phyloP scores from a whole-genome alignment of 2,888 invertebrate genomes.

The Corythucha ciliata region DNA sequence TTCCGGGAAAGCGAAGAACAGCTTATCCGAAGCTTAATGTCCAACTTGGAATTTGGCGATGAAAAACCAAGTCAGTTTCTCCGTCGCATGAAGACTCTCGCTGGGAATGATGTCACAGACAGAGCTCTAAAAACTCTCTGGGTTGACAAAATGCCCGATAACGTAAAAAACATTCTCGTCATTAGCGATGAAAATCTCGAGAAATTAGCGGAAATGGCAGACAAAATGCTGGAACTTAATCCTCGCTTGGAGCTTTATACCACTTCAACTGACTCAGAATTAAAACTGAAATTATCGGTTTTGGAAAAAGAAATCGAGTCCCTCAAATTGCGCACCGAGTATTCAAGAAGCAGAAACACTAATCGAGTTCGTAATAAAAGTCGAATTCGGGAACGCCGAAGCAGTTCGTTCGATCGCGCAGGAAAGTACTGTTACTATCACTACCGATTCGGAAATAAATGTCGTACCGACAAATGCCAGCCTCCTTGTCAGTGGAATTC shows the following conservation, averaged over 20 bases:
- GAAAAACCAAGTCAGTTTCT: slow-evolving; percentile 6
- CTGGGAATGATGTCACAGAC: slow-evolving; percentile 2
- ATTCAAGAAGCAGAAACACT: neutral
- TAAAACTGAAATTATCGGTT: neutral
- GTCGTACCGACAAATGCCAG: slow-evolving; percentile 3
- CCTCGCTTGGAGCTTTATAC: no score
- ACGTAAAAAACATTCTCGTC: neutral
- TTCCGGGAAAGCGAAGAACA: slow-evolving; percentile 6
- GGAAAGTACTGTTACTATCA: slow-evolving; percentile 2
- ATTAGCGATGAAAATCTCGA: neutral
- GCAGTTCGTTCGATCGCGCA: neutral
- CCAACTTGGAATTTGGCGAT: neutral
- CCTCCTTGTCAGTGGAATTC: slow-evolving; percentile 4
- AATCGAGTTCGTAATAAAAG: neutral
- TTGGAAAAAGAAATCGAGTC: neutral
- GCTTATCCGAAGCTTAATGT: neutral
- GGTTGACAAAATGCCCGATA: slow-evolving; percentile 9
- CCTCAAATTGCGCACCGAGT: neutral
- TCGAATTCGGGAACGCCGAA: neutral
- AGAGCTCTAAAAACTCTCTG: slow-evolving; percentile 2
- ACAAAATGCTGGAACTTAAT: neutral
- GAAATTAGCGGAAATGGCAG: neutral
- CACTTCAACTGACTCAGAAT: neutral
- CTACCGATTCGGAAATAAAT: slow-evolving; percentile 3
- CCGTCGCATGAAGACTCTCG: neutral